Evolutionary conservation across 2,888 invertebrate species (phyloP), one percentile per base, ranked within the genome.

Genomic region (Ophion slaviceki): DNA sequence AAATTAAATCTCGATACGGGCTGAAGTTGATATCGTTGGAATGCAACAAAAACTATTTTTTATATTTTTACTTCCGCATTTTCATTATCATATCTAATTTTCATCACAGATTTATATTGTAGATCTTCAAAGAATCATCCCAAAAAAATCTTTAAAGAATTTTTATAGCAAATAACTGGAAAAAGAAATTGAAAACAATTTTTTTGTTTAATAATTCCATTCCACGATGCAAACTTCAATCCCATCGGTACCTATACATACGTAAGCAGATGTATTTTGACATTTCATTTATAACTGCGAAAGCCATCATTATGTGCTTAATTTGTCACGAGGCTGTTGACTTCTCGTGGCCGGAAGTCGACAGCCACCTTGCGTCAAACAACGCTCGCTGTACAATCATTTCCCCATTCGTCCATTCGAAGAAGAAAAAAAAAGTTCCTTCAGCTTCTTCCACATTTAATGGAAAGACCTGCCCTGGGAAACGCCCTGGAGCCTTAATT

Each of bases 291-390:
- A 81, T 75, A 70, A 83, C 77, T 80, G 80, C 74, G 53, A 76
- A 59, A 79, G 66, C 17, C 71, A 14, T 14, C 3, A 75, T 67
- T 67, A 57, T 64, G 40, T 24, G 53, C 67, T n/a, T 62, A 86
- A 86, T 68, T 84, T 84, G 81, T 86, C 84, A 57, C 81, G 78
- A 81, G 86, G 66, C 53, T 77, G 20, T 81, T 78, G 14, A 47
- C 68, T 68, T 79, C 68, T 77, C 64, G n/a, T 24, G 61, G 66
- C 84, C 84, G 83, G 86, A 86, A 86, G 84, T 84, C 53, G 32
- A 59, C 62, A 83, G 40, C 40, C 78, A 84, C 66, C 66, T 84
- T 75, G 74, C 68, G 45, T 66, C 47, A 74, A 47, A 57, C 47
- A 10, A 24, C 45, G 20, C 20, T 45, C 24, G n/a, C 70, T 74